Evolutionary conservation across 92 coral and sea anemone genomes (phyloP).

Genomic region (Heteractis magnifica): DNA sequence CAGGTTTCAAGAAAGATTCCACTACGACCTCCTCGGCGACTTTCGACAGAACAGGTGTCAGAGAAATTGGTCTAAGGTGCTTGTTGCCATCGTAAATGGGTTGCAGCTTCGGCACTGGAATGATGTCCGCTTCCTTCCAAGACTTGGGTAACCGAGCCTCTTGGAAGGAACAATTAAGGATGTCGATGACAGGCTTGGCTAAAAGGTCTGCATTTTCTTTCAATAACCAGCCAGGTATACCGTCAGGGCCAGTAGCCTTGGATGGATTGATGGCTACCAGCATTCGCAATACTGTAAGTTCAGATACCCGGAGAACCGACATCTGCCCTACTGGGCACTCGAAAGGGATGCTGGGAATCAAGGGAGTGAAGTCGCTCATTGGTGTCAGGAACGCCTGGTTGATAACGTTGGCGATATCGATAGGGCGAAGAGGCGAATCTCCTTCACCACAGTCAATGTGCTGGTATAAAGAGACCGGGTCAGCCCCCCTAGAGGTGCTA

Average conservation of each 20-base stretch:
- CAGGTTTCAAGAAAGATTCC: not conserved
- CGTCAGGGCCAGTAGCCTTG: slow-evolving; percentile 31
- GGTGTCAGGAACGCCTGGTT: slow-evolving; percentile 45
- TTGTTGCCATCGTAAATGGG: slow-evolving; percentile 18
- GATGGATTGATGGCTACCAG: slow-evolving; percentile 24
- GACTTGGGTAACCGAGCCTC: slow-evolving; percentile 12
- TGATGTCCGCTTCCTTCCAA: slow-evolving; percentile 27
- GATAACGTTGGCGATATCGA: slow-evolving; percentile 31
- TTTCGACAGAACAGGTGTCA: slow-evolving; percentile 35
- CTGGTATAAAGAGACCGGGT: not conserved
- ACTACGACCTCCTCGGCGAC: slow-evolving; percentile 35
- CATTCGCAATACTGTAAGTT: slow-evolving; percentile 7
- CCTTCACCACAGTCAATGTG: not conserved
- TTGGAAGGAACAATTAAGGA: slow-evolving; percentile 19
- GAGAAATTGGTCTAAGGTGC: slow-evolving; percentile 33
- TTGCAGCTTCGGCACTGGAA: slow-evolving; percentile 26
- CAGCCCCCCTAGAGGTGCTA: not conserved
- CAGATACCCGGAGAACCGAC: slow-evolving; percentile 18
- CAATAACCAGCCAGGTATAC: slow-evolving; percentile 22
- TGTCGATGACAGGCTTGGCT: slow-evolving; percentile 17
- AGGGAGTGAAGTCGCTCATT: slow-evolving; percentile 34
- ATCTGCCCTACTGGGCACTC: not conserved
- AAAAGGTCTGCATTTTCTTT: slow-evolving; percentile 25
- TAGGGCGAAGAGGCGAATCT: not conserved
- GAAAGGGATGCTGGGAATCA: not conserved